Evolutionary conservation across 2,113 vertebrate species (phyloP), one percentile per base, ranked within the genome.

Genomic region (Coryphaenoides rupestris): DNA sequence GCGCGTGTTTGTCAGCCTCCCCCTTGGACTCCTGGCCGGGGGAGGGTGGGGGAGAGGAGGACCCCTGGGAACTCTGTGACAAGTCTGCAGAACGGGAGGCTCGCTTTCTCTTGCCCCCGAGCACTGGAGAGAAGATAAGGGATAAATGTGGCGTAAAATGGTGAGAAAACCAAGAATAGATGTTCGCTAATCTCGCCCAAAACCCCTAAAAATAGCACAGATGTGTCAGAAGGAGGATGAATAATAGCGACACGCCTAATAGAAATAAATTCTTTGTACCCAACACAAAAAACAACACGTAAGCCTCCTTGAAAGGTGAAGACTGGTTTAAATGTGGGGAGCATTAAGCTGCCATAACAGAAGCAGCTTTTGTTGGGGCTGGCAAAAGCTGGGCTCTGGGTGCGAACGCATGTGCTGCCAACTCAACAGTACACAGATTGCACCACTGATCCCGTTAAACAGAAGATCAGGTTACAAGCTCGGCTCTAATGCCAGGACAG

Each of bases 21-120:
- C 71, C 85, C 68, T 92, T 92, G 10, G 91, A 93, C 54, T 94
- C 94, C 6, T 80, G 87, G 33, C 33, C 7, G 9, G n/a, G n/a
- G 0, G 92, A 92, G 24, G 92, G 89, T 59, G 82, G 90, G 23
- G 87, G 90, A 46, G 92, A 92, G 7, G 90, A 84, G 0, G 79
- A 83, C 23, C 86, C 81, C 0, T 63, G 90, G 52, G 83, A 92
- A 77, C 89, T 88, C 63, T 80, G 83, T 52, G 93, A 94, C 19
- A 91, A 93, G 54, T 92, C 91, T 0, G 91, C 92, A 56, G 87
- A 92, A 82, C 90, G 83, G 1, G 33, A 40, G 33, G 80, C 73
- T 16, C 92, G 89, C 73, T 90, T 95, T 79, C 87, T 93, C 81
- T 93, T 94, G 75, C 92, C 92, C 83, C 94, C 91, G 69, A 95